These are phyloP conservation scores for Macaria notata DNA, from an alignment of 2,888 invertebrate genomes.

Conservation along the genomic window DNA sequence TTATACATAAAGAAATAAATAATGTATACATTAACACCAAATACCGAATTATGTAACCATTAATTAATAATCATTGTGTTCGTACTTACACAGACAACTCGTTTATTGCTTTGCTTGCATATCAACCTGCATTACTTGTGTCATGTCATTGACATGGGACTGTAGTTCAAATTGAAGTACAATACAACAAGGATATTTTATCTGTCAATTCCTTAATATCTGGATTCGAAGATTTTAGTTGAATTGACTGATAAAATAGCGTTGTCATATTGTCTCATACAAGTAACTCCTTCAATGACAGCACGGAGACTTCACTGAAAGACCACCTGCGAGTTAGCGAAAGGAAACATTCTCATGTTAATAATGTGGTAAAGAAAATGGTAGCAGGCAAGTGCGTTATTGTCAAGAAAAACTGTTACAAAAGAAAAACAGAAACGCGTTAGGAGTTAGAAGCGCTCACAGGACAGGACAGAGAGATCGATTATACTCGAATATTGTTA, in stretches of 20 bases:
- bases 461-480: conserved; percentile 63
- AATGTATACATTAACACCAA: conserved; percentile 44
- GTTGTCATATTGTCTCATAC: too few species aligned
- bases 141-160: conserved; percentile 35
- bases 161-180: conserved; percentile 32
- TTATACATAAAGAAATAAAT: conserved; percentile 44
- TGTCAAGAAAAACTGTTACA: conserved; percentile 41
- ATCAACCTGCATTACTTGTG: conserved; percentile 37
- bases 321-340: conserved; percentile 11
- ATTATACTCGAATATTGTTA: conserved; percentile 31
- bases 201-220: too few species aligned
- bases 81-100: conserved; percentile 60
- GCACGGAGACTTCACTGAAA: too few species aligned
- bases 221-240: too few species aligned
- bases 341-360: conserved; percentile 42
- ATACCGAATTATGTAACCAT: conserved; percentile 36
- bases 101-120: conserved; percentile 55
- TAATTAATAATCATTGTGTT: conserved; percentile 37
- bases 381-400: conserved; percentile 42
- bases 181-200: too few species aligned
- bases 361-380: conserved; percentile 26
- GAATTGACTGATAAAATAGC: too few species aligned
- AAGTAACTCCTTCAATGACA: too few species aligned
- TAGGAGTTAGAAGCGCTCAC: conserved; percentile 71
- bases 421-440: conserved; percentile 61